phyloP scores from a whole-genome alignment of 23 tunicate species.

The Diplosoma virens region DNA sequence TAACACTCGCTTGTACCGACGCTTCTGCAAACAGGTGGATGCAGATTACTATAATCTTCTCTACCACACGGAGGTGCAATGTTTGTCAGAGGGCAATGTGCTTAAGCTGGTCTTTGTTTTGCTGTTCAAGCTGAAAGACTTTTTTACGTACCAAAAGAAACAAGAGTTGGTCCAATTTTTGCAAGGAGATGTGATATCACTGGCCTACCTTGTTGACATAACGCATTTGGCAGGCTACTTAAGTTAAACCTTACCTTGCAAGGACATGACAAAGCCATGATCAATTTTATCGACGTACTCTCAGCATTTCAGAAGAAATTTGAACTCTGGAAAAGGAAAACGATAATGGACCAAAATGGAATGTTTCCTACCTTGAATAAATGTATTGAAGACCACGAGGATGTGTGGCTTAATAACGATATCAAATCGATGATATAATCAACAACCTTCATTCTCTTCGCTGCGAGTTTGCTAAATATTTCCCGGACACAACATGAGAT shows the following conservation, averaged over 20 bases:
- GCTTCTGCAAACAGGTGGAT: constrained; percentile 27
- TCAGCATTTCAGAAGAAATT: constrained; percentile 34
- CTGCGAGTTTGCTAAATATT: constrained; percentile 16
- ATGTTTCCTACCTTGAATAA: constrained; percentile 28
- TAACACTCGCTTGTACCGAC: constrained; percentile 32
- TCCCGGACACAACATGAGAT: constrained; percentile 24
- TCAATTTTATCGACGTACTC: constrained; percentile 22
- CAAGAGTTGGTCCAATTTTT: constrained; percentile 32
- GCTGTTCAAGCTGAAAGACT: constrained; percentile 9
- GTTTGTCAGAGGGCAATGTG: constrained; percentile 22
- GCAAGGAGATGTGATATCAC: constrained; percentile 33
- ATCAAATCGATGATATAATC: constrained; percentile 8
- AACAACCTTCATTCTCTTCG: constrained; percentile 18
- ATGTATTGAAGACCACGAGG: constrained; percentile 14
- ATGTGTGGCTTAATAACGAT: constrained; percentile 22
- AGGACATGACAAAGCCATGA: constrained; percentile 32
- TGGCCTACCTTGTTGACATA: constrained; percentile 38
- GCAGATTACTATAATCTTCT: constrained; percentile 24
- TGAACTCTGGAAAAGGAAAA: constrained; percentile 30
- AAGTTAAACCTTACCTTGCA: constrained; percentile 36
- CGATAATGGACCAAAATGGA: constrained; percentile 20
- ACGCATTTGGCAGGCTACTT: constrained; percentile 25
- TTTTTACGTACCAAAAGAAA: constrained; percentile 31
- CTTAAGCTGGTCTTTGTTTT: constrained; percentile 26
- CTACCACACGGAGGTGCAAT: constrained; percentile 38